These are phyloP conservation scores for Melospiza georgiana DNA, from an alignment of 2,113 vertebrate genomes.

Conservation along the genomic window DNA sequence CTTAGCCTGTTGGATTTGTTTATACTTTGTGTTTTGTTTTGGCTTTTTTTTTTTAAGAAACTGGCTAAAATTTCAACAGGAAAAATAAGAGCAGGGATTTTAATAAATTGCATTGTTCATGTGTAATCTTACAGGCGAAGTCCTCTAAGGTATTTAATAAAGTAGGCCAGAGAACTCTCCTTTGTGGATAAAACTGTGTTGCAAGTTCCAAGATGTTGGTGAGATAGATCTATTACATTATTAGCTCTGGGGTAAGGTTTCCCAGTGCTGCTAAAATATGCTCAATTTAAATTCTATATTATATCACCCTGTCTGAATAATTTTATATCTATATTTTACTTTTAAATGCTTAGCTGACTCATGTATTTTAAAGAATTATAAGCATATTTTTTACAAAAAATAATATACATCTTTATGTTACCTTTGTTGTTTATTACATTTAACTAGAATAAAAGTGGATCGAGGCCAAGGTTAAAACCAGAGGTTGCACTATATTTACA, in stretches of 20 bases:
- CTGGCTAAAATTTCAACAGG: conserved; percentile 16
- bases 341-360: conserved; percentile 66
- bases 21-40: not conserved
- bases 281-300: conserved; percentile 69
- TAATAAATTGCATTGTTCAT: conserved; percentile 61
- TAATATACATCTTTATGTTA: conserved; percentile 31
- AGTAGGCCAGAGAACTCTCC: conserved; percentile 58
- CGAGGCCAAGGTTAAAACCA: conserved; percentile 25
- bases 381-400: conserved; percentile 7
- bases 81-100: conserved; percentile 38
- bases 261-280: conserved; percentile 61
- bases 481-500: conserved; percentile 50
- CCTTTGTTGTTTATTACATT: conserved; percentile 57
- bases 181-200: conserved; percentile 62
- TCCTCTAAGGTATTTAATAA: conserved; percentile 63
- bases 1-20: conserved; percentile 42
- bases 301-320: conserved; percentile 48
- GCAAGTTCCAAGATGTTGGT: conserved; percentile 32
- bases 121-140: conserved; percentile 47
- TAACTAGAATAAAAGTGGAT: conserved; percentile 43
- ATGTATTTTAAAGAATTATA: conserved; percentile 56
- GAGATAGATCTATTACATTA: conserved; percentile 52
- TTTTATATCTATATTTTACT: conserved; percentile 71
- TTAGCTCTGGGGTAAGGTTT: conserved; percentile 62
- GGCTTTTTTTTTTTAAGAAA: not conserved